These are phyloP conservation scores for Torymus tubicola DNA, from an alignment of 2,888 invertebrate species.

Conservation along the genomic window DNA sequence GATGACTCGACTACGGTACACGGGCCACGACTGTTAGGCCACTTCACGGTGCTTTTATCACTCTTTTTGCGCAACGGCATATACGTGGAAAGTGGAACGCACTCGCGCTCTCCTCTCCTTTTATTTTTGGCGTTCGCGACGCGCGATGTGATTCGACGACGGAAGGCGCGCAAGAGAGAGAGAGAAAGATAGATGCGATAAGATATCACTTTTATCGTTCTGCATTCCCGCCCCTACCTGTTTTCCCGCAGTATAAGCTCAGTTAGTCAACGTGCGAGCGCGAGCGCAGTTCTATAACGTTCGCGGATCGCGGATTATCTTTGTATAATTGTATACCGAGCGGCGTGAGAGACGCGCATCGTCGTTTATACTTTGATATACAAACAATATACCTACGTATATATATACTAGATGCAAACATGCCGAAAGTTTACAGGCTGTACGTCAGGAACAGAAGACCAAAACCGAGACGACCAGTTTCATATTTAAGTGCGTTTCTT, in stretches of 20 bases:
- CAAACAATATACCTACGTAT: too few species aligned
- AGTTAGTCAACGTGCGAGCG: conserved; percentile 24
- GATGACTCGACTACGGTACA: too few species aligned
- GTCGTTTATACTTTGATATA: too few species aligned
- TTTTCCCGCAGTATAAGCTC: conserved; percentile 25
- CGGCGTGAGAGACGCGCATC: too few species aligned
- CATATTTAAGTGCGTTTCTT: conserved; percentile 36
- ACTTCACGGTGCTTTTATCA: neutral
- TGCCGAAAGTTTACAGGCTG: conserved; percentile 66
- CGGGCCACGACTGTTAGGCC: too few species aligned
- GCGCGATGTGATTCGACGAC: conserved; percentile 16
- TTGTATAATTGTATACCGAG: conserved; percentile 17
- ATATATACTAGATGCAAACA: conserved; percentile 46
- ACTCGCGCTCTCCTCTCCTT: conserved; percentile 9
- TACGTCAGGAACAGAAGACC: conserved; percentile 61
- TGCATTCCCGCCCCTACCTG: conserved; percentile 31
- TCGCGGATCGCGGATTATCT: conserved; percentile 9
- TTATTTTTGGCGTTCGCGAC: conserved; percentile 12
- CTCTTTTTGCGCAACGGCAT: conserved; percentile 41
- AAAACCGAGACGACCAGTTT: conserved; percentile 4
- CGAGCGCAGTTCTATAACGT: too few species aligned
- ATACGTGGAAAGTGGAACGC: conserved; percentile 43
- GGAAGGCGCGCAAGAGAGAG: neutral
- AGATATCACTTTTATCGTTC: conserved; percentile 50
- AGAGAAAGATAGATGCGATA: conserved; percentile 43